Base-by-base conservation (phyloP, 2,888 invertebrate species). In the Hydrotaea diabolus region DNA sequence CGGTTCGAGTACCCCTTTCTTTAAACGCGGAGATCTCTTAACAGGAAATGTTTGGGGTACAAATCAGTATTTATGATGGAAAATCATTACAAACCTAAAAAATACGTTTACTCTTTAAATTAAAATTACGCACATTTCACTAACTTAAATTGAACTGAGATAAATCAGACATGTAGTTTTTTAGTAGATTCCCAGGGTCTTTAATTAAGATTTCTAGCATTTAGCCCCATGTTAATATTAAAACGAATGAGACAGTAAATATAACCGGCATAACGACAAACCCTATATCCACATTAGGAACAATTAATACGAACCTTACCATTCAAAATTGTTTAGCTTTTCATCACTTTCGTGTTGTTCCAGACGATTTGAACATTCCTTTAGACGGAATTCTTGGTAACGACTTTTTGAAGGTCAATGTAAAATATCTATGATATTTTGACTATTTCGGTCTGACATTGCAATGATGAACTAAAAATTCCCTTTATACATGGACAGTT, bases 381-480 rank as follows among this genome's bases (percentile, higher is more conserved):
- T 49, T 15, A 7, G 15, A 49, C 15, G 49, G 77, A 36, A 36
- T 69, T 69, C 31, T 77, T 2, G 77, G 77, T 7, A 69, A 69
- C 55, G 69, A 71, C 57, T 77, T 77, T 69, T 31, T 69, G n/a
- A 77, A 77, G 57, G 8, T 21, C 53, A 77, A 39, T 69, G 77
- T 39, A 36, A 62, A 15, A 66, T 53, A 57, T 17, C 17, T 69
- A 69, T 21, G 17, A 53, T 59, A 59, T 8, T 21, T 59, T 49
- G 19, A 31, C 21, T 8, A 57, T 59, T 39, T 75, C 39, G 2
- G 39, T 73, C 31, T 55, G 57, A 31, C 23, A 23, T 55, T 53
- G 0, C 17, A 55, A 53, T 21, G 7, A 31, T 36, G 55, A 73
- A 57, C 23, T 73, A n/a, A 7, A 73, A 73, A 53, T 73, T 19